Conservation (phyloP, 2,113 vertebrate genomes). For the Lates calcarifer region DNA sequence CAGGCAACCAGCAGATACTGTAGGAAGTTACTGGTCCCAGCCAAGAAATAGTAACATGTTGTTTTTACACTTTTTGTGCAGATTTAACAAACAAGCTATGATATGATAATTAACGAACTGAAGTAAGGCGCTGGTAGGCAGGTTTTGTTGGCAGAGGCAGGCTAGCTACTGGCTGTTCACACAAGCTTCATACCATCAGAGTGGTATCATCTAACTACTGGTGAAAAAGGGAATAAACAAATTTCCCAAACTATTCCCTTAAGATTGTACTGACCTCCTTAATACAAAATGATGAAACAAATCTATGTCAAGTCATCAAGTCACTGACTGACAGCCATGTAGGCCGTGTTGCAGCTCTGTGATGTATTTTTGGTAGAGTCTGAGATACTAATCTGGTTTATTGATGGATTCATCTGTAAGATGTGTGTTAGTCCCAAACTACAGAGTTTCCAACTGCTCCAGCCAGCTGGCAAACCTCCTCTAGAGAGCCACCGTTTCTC, state of each 20-base stretch:
- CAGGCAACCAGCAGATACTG: neutral
- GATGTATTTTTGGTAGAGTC: conserved; percentile 30
- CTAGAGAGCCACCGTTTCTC: conserved; percentile 8
- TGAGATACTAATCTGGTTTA: conserved; percentile 54
- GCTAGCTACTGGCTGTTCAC: neutral
- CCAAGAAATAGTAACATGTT: too few relatives aligned
- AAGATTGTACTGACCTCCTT: conserved; percentile 24
- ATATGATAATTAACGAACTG: neutral
- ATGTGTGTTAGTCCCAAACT: conserved; percentile 31
- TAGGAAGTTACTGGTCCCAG: neutral
- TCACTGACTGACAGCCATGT: neutral
- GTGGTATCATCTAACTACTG: neutral
- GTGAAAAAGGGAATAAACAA: neutral
- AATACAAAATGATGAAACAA: conserved; percentile 10
- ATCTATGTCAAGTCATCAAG: conserved; percentile 10
- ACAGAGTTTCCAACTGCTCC: conserved; percentile 31
- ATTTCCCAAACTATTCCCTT: neutral
- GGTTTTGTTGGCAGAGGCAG: too few relatives aligned
- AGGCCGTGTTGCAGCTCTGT: neutral
- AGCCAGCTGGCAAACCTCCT: conserved; percentile 57
- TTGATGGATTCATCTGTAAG: conserved; percentile 52
- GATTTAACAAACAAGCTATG: neutral
- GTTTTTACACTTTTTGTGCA: neutral
- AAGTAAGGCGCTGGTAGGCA: neutral
- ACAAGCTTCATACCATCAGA: neutral